Evolutionary conservation across 2,113 vertebrate species (phyloP).

Genomic region (Pygoscelis adeliae): DNA sequence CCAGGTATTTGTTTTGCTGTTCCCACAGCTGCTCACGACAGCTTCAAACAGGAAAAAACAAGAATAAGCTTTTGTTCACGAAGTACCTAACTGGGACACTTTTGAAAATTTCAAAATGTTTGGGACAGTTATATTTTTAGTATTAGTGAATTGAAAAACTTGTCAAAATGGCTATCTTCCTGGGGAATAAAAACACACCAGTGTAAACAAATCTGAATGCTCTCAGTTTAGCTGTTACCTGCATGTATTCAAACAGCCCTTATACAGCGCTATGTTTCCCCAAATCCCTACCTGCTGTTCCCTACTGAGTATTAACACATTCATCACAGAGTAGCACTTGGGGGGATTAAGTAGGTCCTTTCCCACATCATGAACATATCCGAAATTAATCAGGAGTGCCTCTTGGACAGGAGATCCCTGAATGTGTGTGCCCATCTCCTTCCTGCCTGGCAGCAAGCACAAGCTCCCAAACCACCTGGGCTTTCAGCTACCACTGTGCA

Average conservation of each 20-base stretch:
- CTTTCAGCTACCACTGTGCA: background rate
- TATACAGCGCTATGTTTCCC: background rate
- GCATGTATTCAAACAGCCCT: background rate
- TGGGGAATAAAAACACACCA: background rate
- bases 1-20: background rate
- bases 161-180: background rate
- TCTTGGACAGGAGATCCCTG: background rate
- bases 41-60: background rate
- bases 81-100: background rate
- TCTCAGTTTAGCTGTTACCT: background rate
- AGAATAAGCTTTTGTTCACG: background rate
- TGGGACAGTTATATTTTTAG: conserved; percentile 7
- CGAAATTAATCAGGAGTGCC: background rate
- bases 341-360: background rate
- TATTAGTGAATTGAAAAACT: background rate
- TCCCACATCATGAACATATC: too few species aligned
- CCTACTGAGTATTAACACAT: background rate
- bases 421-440: background rate
- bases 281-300: background rate
- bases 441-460: background rate
- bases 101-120: background rate
- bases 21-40: background rate
- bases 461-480: background rate
- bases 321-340: background rate
- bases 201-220: background rate